phyloP scores from a whole-genome alignment of 2,888 invertebrate genomes.

The Agonum fuliginosum region DNA sequence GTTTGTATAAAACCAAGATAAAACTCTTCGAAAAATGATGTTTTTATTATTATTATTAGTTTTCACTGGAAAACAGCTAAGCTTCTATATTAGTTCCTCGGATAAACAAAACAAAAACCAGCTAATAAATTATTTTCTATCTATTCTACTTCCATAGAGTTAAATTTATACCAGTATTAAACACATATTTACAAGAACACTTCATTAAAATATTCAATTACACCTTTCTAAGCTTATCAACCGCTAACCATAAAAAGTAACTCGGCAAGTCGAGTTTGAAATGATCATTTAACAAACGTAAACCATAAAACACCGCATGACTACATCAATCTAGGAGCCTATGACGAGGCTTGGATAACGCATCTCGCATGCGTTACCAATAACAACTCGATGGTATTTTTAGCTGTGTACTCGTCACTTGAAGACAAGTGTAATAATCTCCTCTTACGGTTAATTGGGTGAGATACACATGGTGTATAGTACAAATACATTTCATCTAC shows the following conservation, averaged over 20 bases:
- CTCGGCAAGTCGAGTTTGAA: constrained; percentile 3
- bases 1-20: no score
- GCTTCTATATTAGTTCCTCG: neutral
- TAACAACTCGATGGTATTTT: constrained; percentile 11
- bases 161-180: neutral
- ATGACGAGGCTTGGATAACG: constrained; percentile 7
- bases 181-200: neutral
- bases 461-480: neutral
- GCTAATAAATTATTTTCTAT: neutral
- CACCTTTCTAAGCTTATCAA: neutral
- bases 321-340: constrained; percentile 17
- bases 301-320: constrained; percentile 34
- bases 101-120: neutral
- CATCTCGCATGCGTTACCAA: constrained; percentile 29
- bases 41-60: no score
- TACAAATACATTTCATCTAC: neutral
- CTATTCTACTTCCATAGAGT: neutral
- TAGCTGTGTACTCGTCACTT: constrained; percentile 10
- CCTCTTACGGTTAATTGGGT: constrained; percentile 2
- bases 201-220: constrained; percentile 30
- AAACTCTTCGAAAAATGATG: no score
- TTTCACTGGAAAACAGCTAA: no score
- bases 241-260: constrained; percentile 14
- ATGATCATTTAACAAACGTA: constrained; percentile 7
- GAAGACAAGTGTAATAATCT: constrained; percentile 20